Conservation (phyloP, 2,888 invertebrate species). For the Scaptomyza cyrtandrae region DNA sequence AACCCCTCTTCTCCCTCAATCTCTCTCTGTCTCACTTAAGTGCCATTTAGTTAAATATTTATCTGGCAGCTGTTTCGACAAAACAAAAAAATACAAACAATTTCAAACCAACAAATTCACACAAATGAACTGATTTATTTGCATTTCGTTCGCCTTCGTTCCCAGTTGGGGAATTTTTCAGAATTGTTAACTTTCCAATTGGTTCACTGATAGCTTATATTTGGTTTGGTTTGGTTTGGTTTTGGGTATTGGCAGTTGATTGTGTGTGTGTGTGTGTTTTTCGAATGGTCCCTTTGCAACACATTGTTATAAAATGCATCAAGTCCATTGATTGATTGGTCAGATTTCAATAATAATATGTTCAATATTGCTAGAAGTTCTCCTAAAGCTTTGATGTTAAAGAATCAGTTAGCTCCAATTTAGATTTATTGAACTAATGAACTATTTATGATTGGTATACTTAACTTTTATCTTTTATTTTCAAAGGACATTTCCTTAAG, state of each 20-base stretch:
- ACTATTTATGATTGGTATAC: no score
- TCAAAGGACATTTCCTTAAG: not conserved
- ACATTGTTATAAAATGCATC: not conserved
- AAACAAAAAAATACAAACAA: no score
- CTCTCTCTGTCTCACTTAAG: not conserved
- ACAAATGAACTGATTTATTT: slow-evolving; percentile 36
- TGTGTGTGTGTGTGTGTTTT: not conserved
- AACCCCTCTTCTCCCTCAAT: not conserved
- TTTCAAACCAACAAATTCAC: slow-evolving; percentile 14
- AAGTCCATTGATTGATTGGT: slow-evolving; percentile 1
- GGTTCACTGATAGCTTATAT: slow-evolving; percentile 8
- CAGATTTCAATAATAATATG: not conserved
- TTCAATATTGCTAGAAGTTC: not conserved
- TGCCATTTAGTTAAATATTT: slow-evolving; percentile 25
- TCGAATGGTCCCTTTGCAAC: slow-evolving; percentile 4
- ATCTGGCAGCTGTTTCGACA: slow-evolving; percentile 14
- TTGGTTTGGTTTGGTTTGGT: not conserved
- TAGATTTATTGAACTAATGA: no score
- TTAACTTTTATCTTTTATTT: no score
- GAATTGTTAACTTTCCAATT: slow-evolving; percentile 10
- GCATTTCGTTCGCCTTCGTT: slow-evolving; percentile 8
- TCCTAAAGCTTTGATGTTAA: not conserved
- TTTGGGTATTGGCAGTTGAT: not conserved
- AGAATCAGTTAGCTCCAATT: no score
- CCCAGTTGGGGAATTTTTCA: slow-evolving; percentile 13